phyloP scores from a whole-genome alignment of 1,140 invertebrate species.

The Physella acuta region DNA sequence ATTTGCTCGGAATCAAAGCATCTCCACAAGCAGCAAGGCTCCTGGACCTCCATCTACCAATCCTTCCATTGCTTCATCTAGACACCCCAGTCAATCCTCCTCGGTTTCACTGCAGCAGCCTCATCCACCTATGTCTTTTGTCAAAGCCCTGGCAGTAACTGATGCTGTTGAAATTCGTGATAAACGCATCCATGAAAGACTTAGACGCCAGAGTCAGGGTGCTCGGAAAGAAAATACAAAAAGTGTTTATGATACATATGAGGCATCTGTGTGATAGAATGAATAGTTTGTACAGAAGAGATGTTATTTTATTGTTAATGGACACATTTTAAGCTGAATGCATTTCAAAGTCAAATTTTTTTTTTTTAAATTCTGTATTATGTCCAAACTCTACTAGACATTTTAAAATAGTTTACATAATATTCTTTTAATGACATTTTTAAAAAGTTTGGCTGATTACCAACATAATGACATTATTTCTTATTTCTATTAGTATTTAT shows the following conservation, averaged over 20 bases:
- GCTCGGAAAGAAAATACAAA: conserved; percentile 74
- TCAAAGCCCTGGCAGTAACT: conserved; percentile 86
- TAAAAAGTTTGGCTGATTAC: too few relatives aligned
- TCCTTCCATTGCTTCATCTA: conserved; percentile 21
- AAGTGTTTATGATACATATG: conserved; percentile 92
- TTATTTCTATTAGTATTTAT: too few relatives aligned
- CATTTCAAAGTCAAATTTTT: too few relatives aligned
- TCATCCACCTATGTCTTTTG: conserved; percentile 83
- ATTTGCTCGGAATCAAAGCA: not conserved
- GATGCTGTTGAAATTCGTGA: conserved; percentile 62
- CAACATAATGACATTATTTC: too few relatives aligned
- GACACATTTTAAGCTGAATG: too few relatives aligned
- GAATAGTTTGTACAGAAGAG: too few relatives aligned
- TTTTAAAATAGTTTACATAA: too few relatives aligned
- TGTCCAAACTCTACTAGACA: too few relatives aligned
- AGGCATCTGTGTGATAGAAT: conserved; percentile 81
- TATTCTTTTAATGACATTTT: too few relatives aligned
- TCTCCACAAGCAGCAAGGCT: conserved; percentile 13
- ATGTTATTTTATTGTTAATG: too few relatives aligned
- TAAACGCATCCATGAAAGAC: conserved; percentile 33
- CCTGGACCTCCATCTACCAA: conserved; percentile 16
- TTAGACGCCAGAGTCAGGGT: conserved; percentile 25
- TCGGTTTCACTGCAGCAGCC: conserved; percentile 19
- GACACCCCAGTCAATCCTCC: conserved; percentile 14
- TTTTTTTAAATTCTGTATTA: too few relatives aligned